Percentiles rank a stretch among this genome's conserved stretches.
These are phyloP conservation scores for Poecilia gillii DNA, from an alignment of 2,797 vertebrate genomes.

Conservation along the genomic window DNA sequence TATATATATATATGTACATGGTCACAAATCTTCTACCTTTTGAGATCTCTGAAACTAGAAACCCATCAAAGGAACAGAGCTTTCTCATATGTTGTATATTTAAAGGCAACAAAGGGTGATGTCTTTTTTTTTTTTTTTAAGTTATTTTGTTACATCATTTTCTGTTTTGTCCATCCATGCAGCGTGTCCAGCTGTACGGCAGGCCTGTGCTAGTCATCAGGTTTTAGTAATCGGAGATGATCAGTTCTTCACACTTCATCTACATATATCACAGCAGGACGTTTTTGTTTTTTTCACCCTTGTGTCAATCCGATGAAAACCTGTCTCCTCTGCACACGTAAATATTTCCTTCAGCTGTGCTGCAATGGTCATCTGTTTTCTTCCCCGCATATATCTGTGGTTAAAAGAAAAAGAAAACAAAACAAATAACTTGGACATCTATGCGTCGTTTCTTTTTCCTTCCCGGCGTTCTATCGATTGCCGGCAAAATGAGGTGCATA, in stretches of 20 bases:
- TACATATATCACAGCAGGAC: conserved; percentile 41
- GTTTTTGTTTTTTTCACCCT: conserved; percentile 2
- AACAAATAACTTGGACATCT: conserved; percentile 37
- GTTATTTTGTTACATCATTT: conserved; percentile 72
- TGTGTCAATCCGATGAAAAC: conserved; percentile 37
- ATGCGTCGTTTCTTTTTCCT: conserved; percentile 18
- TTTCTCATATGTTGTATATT: conserved; percentile 66
- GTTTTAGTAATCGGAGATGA: conserved; percentile 31
- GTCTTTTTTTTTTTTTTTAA: conserved; percentile 74
- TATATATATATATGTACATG: neutral
- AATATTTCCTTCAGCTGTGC: conserved; percentile 48
- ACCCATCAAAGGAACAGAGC: conserved; percentile 59
- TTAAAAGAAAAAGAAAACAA: conserved; percentile 10
- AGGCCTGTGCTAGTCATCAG: conserved; percentile 37
- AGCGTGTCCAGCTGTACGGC: conserved; percentile 42
- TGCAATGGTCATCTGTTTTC: conserved; percentile 48
- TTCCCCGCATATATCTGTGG: conserved; percentile 36
- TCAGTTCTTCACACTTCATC: conserved; percentile 47
- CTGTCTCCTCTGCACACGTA: conserved; percentile 30
- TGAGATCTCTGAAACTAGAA: conserved; percentile 59
- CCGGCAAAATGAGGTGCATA: conserved; percentile 30
- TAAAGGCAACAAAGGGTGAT: conserved; percentile 51
- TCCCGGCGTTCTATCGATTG: conserved; percentile 25
- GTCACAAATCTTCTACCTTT: conserved; percentile 8
- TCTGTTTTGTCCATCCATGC: conserved; percentile 52